Percentiles rank a stretch among this genome's conserved stretches.
phyloP scores from a whole-genome alignment of 2,797 vertebrate species.

The Gadopsis bispinosus region DNA sequence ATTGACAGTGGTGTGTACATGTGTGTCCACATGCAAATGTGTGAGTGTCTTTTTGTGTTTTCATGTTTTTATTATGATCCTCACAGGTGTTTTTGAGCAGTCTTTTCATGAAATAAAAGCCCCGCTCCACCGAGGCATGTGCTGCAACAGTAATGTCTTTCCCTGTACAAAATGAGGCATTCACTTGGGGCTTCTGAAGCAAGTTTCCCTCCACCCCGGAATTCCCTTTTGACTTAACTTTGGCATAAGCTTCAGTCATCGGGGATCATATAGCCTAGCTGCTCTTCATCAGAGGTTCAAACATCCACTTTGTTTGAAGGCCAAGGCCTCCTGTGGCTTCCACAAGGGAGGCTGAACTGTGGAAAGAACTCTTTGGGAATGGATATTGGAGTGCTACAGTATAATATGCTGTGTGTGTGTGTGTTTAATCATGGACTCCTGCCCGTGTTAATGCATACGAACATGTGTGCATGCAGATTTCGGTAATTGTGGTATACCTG shows the following conservation, averaged over 20 bases:
- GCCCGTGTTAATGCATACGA: conserved; percentile 26
- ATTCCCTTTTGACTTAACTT: conserved; percentile 37
- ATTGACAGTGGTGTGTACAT: background rate
- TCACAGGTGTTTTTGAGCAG: conserved; percentile 16
- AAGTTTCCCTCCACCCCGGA: conserved; percentile 13
- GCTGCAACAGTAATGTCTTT: conserved; percentile 25
- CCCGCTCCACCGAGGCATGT: background rate
- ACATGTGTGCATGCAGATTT: conserved; percentile 13
- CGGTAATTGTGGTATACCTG: conserved; percentile 6
- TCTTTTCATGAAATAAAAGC: conserved; percentile 32
- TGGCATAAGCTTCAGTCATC: conserved; percentile 30
- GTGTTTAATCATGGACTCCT: conserved; percentile 23
- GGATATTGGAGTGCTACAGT: conserved; percentile 6
- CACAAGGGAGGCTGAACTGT: conserved; percentile 8
- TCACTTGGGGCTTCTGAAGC: conserved; percentile 21
- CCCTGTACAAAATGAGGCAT: conserved; percentile 25
- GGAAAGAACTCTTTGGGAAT: conserved; percentile 28
- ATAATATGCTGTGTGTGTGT: conserved; percentile 4
- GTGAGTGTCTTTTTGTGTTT: conserved; percentile 4
- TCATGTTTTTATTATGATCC: conserved; percentile 31
- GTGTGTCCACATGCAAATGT: background rate
- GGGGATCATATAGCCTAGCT: conserved; percentile 23
- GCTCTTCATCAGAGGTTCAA: conserved; percentile 35
- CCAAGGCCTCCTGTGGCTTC: conserved; percentile 43
- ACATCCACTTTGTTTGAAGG: conserved; percentile 42